Evolutionary conservation across 2,113 vertebrate species (phyloP), one percentile per base, ranked within the genome.

Genomic region (Indri indri): DNA sequence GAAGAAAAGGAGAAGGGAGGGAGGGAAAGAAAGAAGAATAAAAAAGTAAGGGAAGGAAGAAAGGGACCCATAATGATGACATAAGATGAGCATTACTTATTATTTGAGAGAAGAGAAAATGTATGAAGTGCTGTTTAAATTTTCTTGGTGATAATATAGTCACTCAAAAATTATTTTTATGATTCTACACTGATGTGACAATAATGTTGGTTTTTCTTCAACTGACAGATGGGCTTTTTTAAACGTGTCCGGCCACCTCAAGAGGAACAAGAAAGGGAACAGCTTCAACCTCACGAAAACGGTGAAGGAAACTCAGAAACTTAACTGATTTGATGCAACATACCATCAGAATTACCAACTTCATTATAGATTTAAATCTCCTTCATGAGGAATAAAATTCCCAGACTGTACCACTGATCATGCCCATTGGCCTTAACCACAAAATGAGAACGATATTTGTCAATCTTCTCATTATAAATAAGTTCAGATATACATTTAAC

Each of bases 211-310:
- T 70, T 90, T 34, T 94, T 93, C 52, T 96, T 82, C 93, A 65
- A 76, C 92, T 91, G 93, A 70, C 98, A 99, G 99, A 68, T 99
- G 99, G 99, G 99, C 40, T 99, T 99, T 98, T 99, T 99, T 96
- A 99, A 99, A 97, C 98, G 99, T 23, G 99, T 99, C 32, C 99
- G 99, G 81, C 99, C 99, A 50, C 99, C 99, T 30, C 99, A 99
- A 97, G 99, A 99, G 94, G 99, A 99, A 84, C 98, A 99, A 10
- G 99, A 99, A 98, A 99, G 99, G 97, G 99, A 99, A 93, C 99
- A 99, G 84, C 99, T 99, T 71, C 99, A 99, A 66, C 99, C 99
- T 0, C 99, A 99, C 61, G 99, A 99, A 98, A 99, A 99, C 5
- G 99, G 99, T 70, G 99, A 99, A 97, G 98, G 99, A 45, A 99